Evolutionary conservation across 2,797 vertebrate species (phyloP), one percentile per base, ranked within the genome.

Genomic region (Eutrigla gurnardus): DNA sequence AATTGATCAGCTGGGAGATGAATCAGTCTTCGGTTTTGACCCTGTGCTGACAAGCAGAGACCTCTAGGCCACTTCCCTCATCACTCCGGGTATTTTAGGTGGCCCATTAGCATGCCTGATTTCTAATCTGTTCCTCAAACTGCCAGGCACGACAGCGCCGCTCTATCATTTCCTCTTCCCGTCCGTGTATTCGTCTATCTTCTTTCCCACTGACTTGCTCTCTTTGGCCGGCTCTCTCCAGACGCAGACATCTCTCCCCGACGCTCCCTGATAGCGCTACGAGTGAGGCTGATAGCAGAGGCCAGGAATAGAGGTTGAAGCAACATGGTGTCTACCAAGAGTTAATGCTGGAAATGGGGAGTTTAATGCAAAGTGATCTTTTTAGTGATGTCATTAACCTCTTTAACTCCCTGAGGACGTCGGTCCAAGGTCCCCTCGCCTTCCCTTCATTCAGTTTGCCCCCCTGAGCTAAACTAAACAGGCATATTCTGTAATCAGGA

Each of bases 1-100:
- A 68, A 72, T 84, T 68, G 79, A 90, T 93, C 82, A 88, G 33
- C 45, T 40, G 3, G 55, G 43, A 66, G 76, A 82, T 90, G 86
- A 91, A 89, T 80, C 73, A 25, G 73, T 59, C 49, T 84, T 75
- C 67, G 80, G 15, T 65, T 73, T 52, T 75, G 73, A 85, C 78
- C 77, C 79, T 66, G 66, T 74, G 88, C 70, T 91, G 90, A 93
- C 90, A 92, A 82, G 84, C 72, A 65, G 68, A 84, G 50, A 76
- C 49, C 64, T 75, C 77, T 70, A 68, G 72, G 63, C 43, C 72
- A 74, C 67, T 65, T 63, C 69, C 33, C 39, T 77, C 60, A 64
- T 71, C 78, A 69, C 79, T 57, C 63, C 5, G 59, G 73, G 46
- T 84, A 80, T 82, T 89, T 84, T 87, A 54, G 78, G 74, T 61